phyloP scores from a whole-genome alignment of 2,113 vertebrate genomes.

The Gobiocypris rarus region DNA sequence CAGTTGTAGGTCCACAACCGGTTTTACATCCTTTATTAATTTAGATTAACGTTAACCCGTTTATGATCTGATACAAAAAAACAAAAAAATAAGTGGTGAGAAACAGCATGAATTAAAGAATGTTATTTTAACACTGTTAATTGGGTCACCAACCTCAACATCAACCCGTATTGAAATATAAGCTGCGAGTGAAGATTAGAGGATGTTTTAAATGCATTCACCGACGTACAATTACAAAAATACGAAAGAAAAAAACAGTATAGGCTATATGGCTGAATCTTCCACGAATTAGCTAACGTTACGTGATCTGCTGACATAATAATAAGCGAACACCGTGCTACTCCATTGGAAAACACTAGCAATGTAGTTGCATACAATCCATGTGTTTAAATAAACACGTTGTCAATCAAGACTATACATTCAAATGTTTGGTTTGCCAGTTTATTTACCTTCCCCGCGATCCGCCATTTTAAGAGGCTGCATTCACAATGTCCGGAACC shows the following conservation, averaged over 20 bases:
- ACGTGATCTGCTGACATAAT: neutral
- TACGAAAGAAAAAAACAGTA: neutral
- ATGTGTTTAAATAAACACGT: neutral
- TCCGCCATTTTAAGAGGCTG: constrained; percentile 77
- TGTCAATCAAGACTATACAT: neutral
- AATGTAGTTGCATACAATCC: neutral
- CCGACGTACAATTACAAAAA: neutral
- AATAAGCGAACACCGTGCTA: neutral
- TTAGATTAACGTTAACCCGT: neutral
- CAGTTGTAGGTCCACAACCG: neutral
- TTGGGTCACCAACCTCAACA: neutral
- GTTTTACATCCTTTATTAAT: neutral
- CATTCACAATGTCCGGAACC: constrained; percentile 69
- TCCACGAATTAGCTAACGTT: too few species aligned
- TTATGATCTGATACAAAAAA: neutral
- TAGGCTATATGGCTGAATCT: neutral
- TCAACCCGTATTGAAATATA: neutral
- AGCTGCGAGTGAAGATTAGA: neutral
- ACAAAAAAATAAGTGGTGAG: neutral
- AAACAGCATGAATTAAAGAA: neutral
- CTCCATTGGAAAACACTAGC: neutral
- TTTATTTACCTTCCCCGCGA: constrained; percentile 73
- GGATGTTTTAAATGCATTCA: neutral
- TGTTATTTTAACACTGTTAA: too few species aligned
- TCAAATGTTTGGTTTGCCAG: neutral